Base-by-base conservation (phyloP, 2,113 vertebrate species). In the Embiotoca jacksoni region DNA sequence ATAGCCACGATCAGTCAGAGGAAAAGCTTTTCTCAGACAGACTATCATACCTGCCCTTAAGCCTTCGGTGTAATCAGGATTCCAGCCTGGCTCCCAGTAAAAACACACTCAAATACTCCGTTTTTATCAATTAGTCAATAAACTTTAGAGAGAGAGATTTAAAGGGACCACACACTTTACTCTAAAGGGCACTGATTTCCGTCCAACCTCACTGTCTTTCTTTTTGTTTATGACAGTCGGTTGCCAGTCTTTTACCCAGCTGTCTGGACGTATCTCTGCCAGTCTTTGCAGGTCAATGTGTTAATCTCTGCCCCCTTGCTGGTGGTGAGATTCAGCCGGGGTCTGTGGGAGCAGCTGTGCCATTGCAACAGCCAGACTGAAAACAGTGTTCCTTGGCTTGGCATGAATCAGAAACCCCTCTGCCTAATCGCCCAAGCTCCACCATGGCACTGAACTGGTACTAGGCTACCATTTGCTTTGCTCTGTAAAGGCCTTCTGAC, bases 251-350 rank as follows among this genome's bases (percentile, higher is more conserved):
- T 67, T 87, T 76, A 62, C 77, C 70, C 90, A 91, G 91, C 91
- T 93, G 91, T 87, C 88, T 14, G 9, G 72, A 69, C 62, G 78
- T 81, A 88, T 94, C 87, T 84, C 80, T 82, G 86, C 91, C 92
- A 83, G 79, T 70, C 87, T 88, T 90, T 88, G 88, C 89, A 84
- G 92, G 89, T 91, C 88, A 89, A 53, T 46, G 82, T 91, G 87
- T 81, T 90, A 90, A 89, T 92, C 90, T 82, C 82, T 80, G 70
- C 58, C 82, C 65, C 69, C 76, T 78, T 81, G 81, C 83, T 90
- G 85, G 85, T 72, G 77, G 23, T 56, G 61, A 70, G 83, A 57
- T 92, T 92, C 92, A 92, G 88, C 80, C 88, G 88, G 69, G 83
- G 73, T 87, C 68, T 59, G 63, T 41, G 55, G 60, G 79, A 90